These are phyloP conservation scores for Tragopan temminckii DNA, from an alignment of 2,797 vertebrate species.

Conservation along the genomic window DNA sequence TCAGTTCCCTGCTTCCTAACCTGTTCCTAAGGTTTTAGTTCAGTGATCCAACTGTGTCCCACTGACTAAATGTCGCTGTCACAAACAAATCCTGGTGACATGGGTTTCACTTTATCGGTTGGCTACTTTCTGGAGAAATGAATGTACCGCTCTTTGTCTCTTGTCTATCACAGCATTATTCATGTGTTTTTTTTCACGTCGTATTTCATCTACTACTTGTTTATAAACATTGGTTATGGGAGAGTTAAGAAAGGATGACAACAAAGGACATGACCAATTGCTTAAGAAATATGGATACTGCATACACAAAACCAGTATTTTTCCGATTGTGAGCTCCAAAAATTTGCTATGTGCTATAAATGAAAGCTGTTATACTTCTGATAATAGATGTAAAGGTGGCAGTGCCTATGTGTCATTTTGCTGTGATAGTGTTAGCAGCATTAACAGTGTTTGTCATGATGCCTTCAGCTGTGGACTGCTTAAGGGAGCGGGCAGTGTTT, in stretches of 20 bases:
- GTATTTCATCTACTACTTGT: not conserved
- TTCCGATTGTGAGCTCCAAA: not conserved
- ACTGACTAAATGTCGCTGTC: not conserved
- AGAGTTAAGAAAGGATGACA: not conserved
- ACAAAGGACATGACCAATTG: not conserved
- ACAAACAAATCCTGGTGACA: not conserved
- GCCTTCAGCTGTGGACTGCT: not conserved
- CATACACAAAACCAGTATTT: not conserved
- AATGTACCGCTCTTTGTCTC: not conserved
- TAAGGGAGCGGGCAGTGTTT: not conserved
- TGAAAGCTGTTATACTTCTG: not conserved
- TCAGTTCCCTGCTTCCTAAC: not conserved
- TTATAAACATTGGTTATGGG: not conserved
- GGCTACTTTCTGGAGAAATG: not conserved
- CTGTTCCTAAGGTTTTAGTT: not conserved
- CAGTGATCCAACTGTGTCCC: not conserved
- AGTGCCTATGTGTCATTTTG: accelerated
- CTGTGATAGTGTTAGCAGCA: not conserved
- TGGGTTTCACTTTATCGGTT: not conserved
- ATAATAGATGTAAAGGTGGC: not conserved
- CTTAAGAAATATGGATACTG: not conserved
- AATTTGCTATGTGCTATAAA: accelerated
- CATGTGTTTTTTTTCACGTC: not conserved
- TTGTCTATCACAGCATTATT: not conserved
- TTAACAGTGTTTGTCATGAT: not conserved